Conservation (phyloP, 2,888 invertebrate species). For the Proisotoma minuta region DNA sequence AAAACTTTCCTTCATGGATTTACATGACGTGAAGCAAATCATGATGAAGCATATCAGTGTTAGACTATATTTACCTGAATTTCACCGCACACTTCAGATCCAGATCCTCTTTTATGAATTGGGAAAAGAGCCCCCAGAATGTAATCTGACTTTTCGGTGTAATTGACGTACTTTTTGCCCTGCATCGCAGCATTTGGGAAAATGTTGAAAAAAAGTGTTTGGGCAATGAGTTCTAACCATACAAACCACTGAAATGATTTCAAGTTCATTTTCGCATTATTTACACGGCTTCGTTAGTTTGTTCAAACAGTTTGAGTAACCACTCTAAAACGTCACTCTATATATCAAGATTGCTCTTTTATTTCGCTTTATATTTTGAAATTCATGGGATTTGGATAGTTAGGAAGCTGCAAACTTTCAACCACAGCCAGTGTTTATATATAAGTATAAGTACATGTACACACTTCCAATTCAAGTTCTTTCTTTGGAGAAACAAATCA, state of each 20-base stretch:
- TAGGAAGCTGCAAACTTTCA: too few species aligned
- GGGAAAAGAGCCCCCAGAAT: conserved; percentile 66
- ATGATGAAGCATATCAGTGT: too few species aligned
- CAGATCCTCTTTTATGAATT: conserved; percentile 58
- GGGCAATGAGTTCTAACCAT: too few species aligned
- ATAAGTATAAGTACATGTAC: too few species aligned
- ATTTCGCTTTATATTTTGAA: too few species aligned
- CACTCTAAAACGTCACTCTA: too few species aligned
- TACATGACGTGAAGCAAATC: background rate
- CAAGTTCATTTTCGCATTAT: conserved; percentile 9
- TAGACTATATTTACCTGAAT: conserved; percentile 51
- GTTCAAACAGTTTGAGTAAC: background rate
- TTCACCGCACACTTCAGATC: conserved; percentile 48
- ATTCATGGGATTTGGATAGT: too few species aligned
- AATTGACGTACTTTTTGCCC: conserved; percentile 40
- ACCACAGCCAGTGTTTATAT: too few species aligned
- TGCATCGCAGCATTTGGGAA: too few species aligned
- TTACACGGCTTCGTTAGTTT: background rate
- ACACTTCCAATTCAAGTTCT: too few species aligned
- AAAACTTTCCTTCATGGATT: background rate
- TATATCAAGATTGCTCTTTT: too few species aligned
- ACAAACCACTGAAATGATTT: conserved; percentile 1
- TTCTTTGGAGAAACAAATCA: too few species aligned
- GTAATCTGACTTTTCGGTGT: conserved; percentile 59
- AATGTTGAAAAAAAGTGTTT: background rate